Evolutionary conservation across 2,888 invertebrate species (phyloP), one percentile per base, ranked within the genome.

Genomic region (Oxytorus armatus): DNA sequence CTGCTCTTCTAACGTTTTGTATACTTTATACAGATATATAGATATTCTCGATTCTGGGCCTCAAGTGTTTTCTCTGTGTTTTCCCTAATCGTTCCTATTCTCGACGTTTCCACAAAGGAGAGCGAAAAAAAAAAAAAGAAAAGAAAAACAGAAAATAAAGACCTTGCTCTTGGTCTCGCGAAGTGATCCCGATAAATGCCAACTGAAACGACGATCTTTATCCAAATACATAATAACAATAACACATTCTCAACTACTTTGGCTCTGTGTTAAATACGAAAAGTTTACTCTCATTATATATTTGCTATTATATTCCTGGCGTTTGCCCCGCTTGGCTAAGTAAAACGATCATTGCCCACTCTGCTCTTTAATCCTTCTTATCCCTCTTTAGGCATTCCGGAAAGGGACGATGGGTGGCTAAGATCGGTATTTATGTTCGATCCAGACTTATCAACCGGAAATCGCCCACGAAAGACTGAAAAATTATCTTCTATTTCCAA

Each of bases 81-180:
- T 73, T 73, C 33, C 65, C 69, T 74, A 73, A 80, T 80, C 80
- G 77, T 80, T 80, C 68, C 69, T 80, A 53, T 68, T 77, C 69
- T 69, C 68, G 65, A 65, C 68, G 55, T 68, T 68, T 65, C 11
- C 61, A 70, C 51, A 66, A 78, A 63, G 65, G 70, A 36, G n/a
- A n/a, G 10, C n/a, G n/a, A n/a, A n/a, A n/a, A n/a, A n/a, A n/a
- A n/a, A n/a, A n/a, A n/a, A n/a, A n/a, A n/a, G n/a, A n/a, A 51
- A 51, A 25, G 39, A n/a, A 25, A n/a, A 33, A n/a, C 23, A 51
- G 33, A 5, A 39, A 51, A 36, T 33, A 49, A 10, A 57, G 49
- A 29, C 23, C 63, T 57, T 57, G 14, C 57, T 49, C 57, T 16
- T 47, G 29, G 53, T 36, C 21, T 16, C 47, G 39, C 23, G 21